Conservation (phyloP, 2,113 vertebrate genomes). For the Scytalopus superciliaris region DNA sequence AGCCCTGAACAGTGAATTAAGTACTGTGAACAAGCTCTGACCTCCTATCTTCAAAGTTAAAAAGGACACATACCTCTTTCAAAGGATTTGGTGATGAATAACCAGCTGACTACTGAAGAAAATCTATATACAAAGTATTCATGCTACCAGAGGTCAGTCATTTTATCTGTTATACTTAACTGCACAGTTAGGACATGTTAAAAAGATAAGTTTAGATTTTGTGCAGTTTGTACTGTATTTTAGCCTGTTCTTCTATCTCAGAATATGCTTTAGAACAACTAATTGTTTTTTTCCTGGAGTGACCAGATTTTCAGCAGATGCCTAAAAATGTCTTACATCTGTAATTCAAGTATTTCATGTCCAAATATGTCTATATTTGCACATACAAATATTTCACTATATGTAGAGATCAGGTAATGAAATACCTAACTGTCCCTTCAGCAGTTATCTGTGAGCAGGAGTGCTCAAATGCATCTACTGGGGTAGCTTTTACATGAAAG, state of each 20-base stretch:
- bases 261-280: not conserved
- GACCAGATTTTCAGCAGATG: not conserved
- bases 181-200: not conserved
- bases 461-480: not conserved
- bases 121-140: not conserved
- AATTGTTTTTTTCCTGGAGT: not conserved
- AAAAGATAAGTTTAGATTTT: not conserved
- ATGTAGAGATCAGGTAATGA: not conserved
- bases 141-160: not conserved
- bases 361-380: not conserved
- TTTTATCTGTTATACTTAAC: not conserved
- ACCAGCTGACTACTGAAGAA: not conserved
- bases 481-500: not conserved
- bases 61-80: not conserved
- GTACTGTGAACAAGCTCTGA: not conserved
- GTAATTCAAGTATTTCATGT: not conserved
- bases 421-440: not conserved
- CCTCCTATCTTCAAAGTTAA: not conserved
- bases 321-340: not conserved
- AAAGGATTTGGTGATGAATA: not conserved
- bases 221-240: not conserved
- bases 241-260: not conserved
- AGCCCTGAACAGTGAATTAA: not conserved
- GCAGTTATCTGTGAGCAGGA: not conserved
- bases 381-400: not conserved